A percentile compares a stretch with the other conserved stretches of the same genome.
These are phyloP conservation scores for Trinorchestia longiramus DNA, from an alignment of 1,140 invertebrate species.

Conservation along the genomic window DNA sequence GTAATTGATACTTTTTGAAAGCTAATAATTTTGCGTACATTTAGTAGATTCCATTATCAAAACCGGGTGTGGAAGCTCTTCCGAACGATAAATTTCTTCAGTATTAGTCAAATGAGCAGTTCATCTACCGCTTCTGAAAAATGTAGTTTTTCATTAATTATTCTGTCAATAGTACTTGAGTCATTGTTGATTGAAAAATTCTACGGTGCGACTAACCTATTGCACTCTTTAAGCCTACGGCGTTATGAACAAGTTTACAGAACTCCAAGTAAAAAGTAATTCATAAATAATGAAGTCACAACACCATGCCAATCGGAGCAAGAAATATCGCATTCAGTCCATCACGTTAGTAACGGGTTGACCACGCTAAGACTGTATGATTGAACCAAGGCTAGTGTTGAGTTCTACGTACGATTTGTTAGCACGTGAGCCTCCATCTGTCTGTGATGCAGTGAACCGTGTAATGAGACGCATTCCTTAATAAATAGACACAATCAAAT, in stretches of 20 bases:
- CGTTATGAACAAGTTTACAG: not conserved
- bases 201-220: not conserved
- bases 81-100: too few species aligned
- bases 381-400: not conserved
- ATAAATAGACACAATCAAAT: conserved; percentile 50
- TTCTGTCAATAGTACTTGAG: not conserved
- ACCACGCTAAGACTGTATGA: not conserved
- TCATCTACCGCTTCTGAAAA: too few species aligned
- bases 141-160: too few species aligned
- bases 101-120: too few species aligned
- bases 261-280: not conserved
- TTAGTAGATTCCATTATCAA: too few species aligned
- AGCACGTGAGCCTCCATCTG: conserved; percentile 16
- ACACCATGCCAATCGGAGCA: not conserved
- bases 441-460: conserved; percentile 42
- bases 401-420: conserved; percentile 2
- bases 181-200: not conserved
- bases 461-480: conserved; percentile 39
- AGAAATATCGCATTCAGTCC: not conserved
- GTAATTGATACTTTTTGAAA: too few species aligned
- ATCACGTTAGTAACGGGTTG: not conserved
- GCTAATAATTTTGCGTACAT: too few species aligned
- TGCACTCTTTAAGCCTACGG: not conserved
- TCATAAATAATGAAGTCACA: not conserved
- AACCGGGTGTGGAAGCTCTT: too few species aligned